Percentiles rank a stretch among this genome's conserved stretches.
phyloP scores from a whole-genome alignment of 2,797 vertebrate species.

The Micromesistius poutassou region DNA sequence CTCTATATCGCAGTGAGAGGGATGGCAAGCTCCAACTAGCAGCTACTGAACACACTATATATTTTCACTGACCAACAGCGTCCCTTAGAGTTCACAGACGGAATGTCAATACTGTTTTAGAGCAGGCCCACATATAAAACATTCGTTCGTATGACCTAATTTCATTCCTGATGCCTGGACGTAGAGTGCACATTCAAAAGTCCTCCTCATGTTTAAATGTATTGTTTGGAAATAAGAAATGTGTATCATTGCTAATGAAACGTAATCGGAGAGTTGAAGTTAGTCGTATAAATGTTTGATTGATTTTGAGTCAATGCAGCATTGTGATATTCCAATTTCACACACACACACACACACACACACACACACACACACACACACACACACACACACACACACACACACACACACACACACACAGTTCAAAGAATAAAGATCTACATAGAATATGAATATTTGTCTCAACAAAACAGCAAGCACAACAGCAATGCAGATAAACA shows the following conservation, averaged over 20 bases:
- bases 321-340: not conserved
- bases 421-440: not conserved
- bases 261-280: not conserved
- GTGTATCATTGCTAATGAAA: not conserved
- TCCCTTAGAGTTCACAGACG: constrained; percentile 20
- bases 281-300: not conserved
- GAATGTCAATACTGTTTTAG: constrained; percentile 1
- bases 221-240: not conserved
- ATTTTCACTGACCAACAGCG: constrained; percentile 25
- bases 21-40: not conserved
- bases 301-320: too few relatives aligned
- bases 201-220: too few relatives aligned
- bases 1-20: not conserved
- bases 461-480: not conserved
- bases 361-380: constrained; percentile 3
- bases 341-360: constrained; percentile 5
- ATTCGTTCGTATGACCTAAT: not conserved
- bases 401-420: not conserved
- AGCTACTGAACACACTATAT: not conserved
- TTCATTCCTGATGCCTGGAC: not conserved
- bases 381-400: constrained; percentile 4
- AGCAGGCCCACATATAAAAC: not conserved
- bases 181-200: too few relatives aligned
- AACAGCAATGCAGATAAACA: not conserved
- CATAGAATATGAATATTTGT: not conserved